phyloP scores from a whole-genome alignment of 2,888 invertebrate species.

The Leptopilina myrica region DNA sequence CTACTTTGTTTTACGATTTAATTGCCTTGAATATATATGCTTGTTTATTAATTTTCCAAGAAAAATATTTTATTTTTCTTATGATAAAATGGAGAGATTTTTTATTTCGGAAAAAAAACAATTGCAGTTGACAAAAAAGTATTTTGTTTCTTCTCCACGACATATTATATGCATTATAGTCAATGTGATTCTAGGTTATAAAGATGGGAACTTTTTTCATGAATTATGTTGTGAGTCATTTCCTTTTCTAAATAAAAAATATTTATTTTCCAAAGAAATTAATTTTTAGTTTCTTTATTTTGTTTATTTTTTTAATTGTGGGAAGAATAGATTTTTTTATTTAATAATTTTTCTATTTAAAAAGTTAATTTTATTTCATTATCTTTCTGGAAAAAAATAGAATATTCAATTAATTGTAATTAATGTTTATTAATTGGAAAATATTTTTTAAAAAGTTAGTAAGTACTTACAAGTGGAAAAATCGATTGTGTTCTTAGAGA shows the following conservation, averaged over 20 bases:
- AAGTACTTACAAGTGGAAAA: no score
- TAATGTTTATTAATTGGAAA: no score
- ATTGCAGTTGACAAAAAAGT: not conserved
- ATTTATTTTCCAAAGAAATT: not conserved
- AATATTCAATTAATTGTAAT: no score
- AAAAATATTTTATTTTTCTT: no score
- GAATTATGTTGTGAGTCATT: constrained; percentile 33
- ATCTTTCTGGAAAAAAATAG: no score
- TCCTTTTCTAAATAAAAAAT: constrained; percentile 10
- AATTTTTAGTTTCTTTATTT: not conserved
- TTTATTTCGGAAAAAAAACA: not conserved
- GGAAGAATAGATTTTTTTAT: no score
- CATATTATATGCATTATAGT: not conserved
- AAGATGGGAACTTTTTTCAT: constrained; percentile 16
- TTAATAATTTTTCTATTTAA: no score
- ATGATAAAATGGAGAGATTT: not conserved
- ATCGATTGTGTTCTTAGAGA: no score
- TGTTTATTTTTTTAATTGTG: constrained; percentile 44
- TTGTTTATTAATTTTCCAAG: not conserved
- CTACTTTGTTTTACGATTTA: not conserved
- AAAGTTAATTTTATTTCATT: no score
- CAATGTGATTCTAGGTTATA: not conserved
- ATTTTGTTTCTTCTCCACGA: not conserved
- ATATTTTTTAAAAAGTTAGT: no score
- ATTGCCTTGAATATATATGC: not conserved